Evolutionary conservation across 2,797 vertebrate genomes (phyloP).

Genomic region (Orestias chungarensis): DNA sequence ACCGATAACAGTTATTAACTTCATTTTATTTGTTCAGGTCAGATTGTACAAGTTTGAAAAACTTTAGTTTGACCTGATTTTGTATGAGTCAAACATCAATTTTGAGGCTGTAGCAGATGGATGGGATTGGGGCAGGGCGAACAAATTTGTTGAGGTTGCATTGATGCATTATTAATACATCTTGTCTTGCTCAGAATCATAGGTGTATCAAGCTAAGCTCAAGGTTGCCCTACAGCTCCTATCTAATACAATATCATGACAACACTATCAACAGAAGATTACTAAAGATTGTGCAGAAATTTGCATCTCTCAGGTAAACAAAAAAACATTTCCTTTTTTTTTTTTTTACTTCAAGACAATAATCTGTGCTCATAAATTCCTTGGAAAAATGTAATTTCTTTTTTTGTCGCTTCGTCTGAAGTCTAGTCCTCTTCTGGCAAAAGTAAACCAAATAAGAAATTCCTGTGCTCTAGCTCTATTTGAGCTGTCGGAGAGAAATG

Average conservation of each 20-base stretch:
- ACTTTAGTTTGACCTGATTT: not conserved
- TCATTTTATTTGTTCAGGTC: conserved; percentile 9
- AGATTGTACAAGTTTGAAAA: not conserved
- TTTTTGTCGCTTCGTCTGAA: no score
- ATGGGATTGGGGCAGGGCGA: not conserved
- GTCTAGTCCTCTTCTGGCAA: conserved; percentile 26
- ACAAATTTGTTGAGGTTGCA: not conserved
- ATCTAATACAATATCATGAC: not conserved
- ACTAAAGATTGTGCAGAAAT: conserved; percentile 6
- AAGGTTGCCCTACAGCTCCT: not conserved
- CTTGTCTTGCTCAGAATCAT: not conserved
- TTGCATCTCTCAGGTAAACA: conserved; percentile 14
- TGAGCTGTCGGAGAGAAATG: conserved; percentile 2
- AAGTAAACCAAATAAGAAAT: conserved; percentile 33
- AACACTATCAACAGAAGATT: not conserved
- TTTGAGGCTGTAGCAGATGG: not conserved
- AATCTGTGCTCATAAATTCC: not conserved
- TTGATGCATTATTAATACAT: conserved; percentile 14
- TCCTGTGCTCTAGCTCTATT: not conserved
- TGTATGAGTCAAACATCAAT: not conserved
- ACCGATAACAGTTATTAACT: conserved; percentile 6
- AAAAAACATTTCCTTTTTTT: not conserved
- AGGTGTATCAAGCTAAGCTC: not conserved
- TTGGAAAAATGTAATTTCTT: no score
- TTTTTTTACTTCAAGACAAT: rapidly evolving